Conservation (phyloP, 2,888 invertebrate species). For the Allacma fusca region DNA sequence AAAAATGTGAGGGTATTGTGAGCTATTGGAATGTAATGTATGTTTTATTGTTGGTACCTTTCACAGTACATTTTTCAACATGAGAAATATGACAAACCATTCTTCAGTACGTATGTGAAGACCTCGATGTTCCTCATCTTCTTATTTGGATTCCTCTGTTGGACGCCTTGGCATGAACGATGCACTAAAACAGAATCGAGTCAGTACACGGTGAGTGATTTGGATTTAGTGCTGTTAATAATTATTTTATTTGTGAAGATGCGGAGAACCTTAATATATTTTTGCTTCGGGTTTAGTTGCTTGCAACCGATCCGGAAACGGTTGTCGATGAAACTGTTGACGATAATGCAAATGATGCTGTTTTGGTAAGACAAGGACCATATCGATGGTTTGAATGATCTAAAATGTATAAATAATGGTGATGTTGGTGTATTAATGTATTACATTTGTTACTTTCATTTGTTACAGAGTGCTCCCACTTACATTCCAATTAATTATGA, state of each 20-base stretch:
- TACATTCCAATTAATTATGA: constrained; percentile 88
- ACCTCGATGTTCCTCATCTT: constrained; percentile 94
- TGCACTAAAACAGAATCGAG: constrained; percentile 72
- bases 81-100: constrained; percentile 89
- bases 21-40: too few relatives aligned
- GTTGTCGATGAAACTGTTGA: constrained; percentile 52
- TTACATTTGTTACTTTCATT: too few relatives aligned
- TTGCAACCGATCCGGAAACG: constrained; percentile 49
- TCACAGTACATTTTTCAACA: constrained; percentile 85
- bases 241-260: constrained; percentile 26
- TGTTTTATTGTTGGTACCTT: too few relatives aligned
- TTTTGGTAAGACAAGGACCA: constrained; percentile 44
- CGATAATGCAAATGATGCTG: constrained; percentile 55
- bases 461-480: constrained; percentile 82
- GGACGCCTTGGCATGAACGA: constrained; percentile 88
- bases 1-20: too few relatives aligned
- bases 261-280: too few relatives aligned
- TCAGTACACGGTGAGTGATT: constrained; percentile 76
- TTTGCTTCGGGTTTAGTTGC: constrained; percentile 36
- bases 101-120: constrained; percentile 94
- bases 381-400: too few relatives aligned
- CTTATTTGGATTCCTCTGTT: constrained; percentile 85
- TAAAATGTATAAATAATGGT: too few relatives aligned
- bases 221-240: constrained; percentile 20
- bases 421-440: too few relatives aligned